Evolutionary conservation across 2,113 vertebrate genomes (phyloP), one percentile per base, ranked within the genome.

Genomic region (Nothocercus julius): DNA sequence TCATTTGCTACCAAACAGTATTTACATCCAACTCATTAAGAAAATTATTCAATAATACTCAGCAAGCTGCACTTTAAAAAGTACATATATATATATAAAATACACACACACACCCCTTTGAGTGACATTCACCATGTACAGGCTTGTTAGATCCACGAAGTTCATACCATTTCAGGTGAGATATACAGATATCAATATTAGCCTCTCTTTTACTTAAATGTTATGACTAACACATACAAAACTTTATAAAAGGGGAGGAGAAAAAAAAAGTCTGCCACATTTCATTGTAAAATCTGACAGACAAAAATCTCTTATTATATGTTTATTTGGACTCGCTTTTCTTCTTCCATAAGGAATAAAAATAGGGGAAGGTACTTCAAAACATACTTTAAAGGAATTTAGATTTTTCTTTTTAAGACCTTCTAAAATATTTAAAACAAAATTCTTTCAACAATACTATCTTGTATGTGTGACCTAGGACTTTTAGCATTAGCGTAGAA

Each of bases 31-130:
- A n/a, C 42, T 78, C 45, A 17, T 34, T 77, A 89, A 59, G 78
- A 89, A 76, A 91, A 15, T 7, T 11, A 67, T 44, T 72, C 45
- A 58, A 62, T 32, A 59, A 56, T 2, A 49, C 25, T 19, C 11
- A 86, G 54, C 1, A 5, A 94, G 66, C 42, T 21, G 11, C 8
- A 58, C 0, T 0, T 32, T 68, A 72, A 34, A 9, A 56, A 9
- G 28, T 28, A 53, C 7, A 53, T 7, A 28, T 12, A 54, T 53
- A 25, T 53, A 53, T 27, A 53, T 14, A 44, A 15, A 44, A 44
- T 44, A 27, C 51, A 53, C 51, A 27, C 51, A 53, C 49, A 51
- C 53, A 15, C 54, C 5, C 28, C 28, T 56, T 18, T 30, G 54
- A 40, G 24, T 9, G 30, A 59, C 66, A 27, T 6, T 36, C 76